These are phyloP conservation scores for Pangasius mekongensis DNA, from an alignment of 2,797 vertebrate genomes.

Conservation along the genomic window DNA sequence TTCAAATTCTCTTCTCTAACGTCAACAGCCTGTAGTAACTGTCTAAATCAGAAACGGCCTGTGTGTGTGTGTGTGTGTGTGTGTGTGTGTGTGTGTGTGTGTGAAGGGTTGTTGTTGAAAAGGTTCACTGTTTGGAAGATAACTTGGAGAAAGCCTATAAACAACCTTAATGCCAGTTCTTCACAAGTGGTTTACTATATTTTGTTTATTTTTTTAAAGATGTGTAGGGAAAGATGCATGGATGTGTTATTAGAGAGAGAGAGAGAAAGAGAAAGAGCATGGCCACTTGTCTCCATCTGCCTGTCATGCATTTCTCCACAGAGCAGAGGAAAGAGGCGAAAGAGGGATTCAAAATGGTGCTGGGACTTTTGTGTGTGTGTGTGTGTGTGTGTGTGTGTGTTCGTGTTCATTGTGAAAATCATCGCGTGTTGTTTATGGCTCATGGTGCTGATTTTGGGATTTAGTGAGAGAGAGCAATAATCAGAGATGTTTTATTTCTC, in stretches of 20 bases:
- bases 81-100: neutral
- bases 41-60: neutral
- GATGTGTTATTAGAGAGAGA: neutral
- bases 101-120: neutral
- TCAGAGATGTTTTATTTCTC: neutral
- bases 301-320: slow-evolving; percentile 37
- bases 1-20: neutral
- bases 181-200: neutral
- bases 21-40: neutral
- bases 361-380: slow-evolving; percentile 68
- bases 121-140: neutral
- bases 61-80: neutral
- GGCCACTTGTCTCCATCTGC: slow-evolving; percentile 36
- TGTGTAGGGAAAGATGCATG: neutral
- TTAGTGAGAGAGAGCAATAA: slow-evolving; percentile 21
- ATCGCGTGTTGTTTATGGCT: slow-evolving; percentile 18
- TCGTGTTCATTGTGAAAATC: slow-evolving; percentile 9
- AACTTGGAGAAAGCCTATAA: neutral
- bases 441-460: neutral
- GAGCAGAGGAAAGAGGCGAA: slow-evolving; percentile 4
- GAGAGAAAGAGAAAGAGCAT: slow-evolving; percentile 5
- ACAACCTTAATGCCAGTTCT: neutral
- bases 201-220: neutral
- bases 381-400: slow-evolving; percentile 26
- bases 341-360: slow-evolving; percentile 79